Evolutionary conservation across 2,113 vertebrate genomes (phyloP).

Genomic region (Piprites chloris): DNA sequence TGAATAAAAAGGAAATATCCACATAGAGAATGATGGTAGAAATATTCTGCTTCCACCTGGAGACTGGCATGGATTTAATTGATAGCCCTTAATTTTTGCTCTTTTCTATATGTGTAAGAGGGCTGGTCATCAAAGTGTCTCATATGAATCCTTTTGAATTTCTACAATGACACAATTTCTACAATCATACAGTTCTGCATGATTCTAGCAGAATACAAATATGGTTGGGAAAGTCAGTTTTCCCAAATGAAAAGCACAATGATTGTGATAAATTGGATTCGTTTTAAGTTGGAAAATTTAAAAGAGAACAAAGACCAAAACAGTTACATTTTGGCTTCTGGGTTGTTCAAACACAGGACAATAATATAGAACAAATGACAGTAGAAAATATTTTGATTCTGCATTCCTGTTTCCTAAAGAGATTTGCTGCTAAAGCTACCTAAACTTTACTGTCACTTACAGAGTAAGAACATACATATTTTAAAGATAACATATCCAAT

Average conservation of each 20-base stretch:
- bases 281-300: neutral
- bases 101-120: rapidly evolving
- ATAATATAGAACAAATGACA: neutral
- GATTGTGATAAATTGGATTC: neutral
- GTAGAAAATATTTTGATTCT: neutral
- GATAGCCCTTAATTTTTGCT: neutral
- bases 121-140: neutral
- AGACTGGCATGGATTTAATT: neutral
- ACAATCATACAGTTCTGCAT: neutral
- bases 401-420: neutral
- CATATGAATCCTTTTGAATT: neutral
- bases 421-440: neutral
- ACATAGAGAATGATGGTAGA: neutral
- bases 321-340: neutral
- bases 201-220: neutral
- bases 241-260: neutral
- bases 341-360: neutral
- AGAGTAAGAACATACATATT: neutral
- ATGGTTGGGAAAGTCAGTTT: neutral
- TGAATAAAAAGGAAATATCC: neutral
- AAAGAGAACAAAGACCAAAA: neutral
- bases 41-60: neutral
- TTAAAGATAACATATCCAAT: neutral
- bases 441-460: neutral
- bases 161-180: neutral